These are phyloP conservation scores for Dromiciops gliroides DNA, from an alignment of 2,113 vertebrate genomes.

Conservation along the genomic window DNA sequence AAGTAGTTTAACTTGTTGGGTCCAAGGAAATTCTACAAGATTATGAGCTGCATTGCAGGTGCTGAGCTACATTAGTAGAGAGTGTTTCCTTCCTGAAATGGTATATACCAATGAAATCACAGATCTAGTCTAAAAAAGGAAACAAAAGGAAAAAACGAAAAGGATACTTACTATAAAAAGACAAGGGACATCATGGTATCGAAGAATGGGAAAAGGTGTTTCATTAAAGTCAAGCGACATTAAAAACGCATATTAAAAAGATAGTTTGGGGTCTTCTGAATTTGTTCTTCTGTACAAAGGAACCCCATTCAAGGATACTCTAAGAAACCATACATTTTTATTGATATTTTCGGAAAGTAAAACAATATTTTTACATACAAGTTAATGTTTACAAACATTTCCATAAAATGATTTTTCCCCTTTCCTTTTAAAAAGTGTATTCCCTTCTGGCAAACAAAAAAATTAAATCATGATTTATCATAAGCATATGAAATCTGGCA, in stretches of 20 bases:
- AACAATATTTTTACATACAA: conserved; percentile 66
- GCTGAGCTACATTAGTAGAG: not conserved
- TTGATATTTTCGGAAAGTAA: conserved; percentile 60
- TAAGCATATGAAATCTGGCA: conserved; percentile 50
- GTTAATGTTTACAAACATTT: conserved; percentile 66
- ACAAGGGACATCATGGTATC: not conserved
- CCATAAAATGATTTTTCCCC: conserved; percentile 48
- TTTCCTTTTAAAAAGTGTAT: conserved; percentile 29
- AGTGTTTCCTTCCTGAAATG: not conserved
- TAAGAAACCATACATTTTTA: conserved; percentile 71
- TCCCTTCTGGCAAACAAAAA: conserved; percentile 59
- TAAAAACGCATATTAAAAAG: conserved; percentile 40
- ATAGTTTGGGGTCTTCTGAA: conserved; percentile 39
- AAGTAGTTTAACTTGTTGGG: not conserved
- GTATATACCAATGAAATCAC: not conserved
- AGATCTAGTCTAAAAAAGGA: not conserved
- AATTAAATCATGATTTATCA: conserved; percentile 56
- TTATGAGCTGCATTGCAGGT: not conserved
- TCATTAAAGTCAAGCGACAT: conserved; percentile 16
- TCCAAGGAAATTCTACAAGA: not conserved
- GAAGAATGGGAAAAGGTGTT: not conserved
- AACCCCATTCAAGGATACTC: conserved; percentile 64
- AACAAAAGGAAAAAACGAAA: not conserved
- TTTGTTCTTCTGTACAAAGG: conserved; percentile 51
- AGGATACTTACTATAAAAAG: conserved; percentile 30